phyloP scores from a whole-genome alignment of 2,888 invertebrate genomes.

The Schrankia costaestrigalis region DNA sequence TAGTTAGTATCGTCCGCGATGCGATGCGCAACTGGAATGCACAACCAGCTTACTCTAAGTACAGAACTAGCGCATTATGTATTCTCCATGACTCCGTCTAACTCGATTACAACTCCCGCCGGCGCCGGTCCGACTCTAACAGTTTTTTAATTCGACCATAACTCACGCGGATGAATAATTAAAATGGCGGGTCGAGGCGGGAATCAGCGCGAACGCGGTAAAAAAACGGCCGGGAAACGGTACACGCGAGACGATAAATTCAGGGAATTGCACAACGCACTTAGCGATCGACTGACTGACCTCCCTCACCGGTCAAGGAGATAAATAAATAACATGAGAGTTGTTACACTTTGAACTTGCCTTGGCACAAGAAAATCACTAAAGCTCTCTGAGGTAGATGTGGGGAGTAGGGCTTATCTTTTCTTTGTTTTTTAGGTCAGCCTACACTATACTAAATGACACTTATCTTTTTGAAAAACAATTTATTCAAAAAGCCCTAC shows the following conservation, averaged over 20 bases:
- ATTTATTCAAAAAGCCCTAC: no score
- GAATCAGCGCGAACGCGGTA: conserved; percentile 66
- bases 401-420: no score
- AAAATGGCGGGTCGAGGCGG: conserved; percentile 70
- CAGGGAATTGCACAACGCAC: conserved; percentile 72
- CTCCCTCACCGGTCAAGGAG: conserved; percentile 42
- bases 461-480: no score
- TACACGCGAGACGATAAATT: conserved; percentile 67
- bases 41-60: conserved; percentile 12
- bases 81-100: conserved; percentile 75
- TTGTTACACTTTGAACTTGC: conserved; percentile 16
- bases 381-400: no score
- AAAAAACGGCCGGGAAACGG: conserved; percentile 58
- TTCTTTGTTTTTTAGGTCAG: no score
- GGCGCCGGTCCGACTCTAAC: conserved; percentile 78
- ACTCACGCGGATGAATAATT: conserved; percentile 81
- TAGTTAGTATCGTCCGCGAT: conserved; percentile 17
- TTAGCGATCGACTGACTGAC: conserved; percentile 58
- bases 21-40: conserved; percentile 7
- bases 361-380: conserved; percentile 1
- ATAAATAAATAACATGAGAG: conserved; percentile 26
- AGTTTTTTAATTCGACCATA: conserved; percentile 82
- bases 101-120: conserved; percentile 73
- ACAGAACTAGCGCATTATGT: conserved; percentile 54
- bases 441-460: no score